Percentiles rank a stretch among this genome's conserved stretches.
These are phyloP conservation scores for Brachypodius melanocephalos DNA, from an alignment of 2,113 vertebrate species.

Conservation along the genomic window DNA sequence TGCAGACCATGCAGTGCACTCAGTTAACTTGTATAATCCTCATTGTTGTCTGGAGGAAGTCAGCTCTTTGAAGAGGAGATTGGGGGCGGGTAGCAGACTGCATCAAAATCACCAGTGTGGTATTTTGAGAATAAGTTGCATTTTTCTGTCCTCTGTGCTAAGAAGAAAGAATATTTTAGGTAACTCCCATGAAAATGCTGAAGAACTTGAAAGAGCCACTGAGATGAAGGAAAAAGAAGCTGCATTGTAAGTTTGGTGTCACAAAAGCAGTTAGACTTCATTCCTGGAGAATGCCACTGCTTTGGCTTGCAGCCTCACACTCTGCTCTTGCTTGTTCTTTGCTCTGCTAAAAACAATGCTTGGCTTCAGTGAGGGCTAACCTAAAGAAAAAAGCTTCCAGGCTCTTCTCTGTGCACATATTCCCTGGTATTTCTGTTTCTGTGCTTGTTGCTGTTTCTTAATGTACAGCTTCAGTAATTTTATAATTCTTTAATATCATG, in stretches of 20 bases:
- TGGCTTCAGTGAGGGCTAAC: neutral
- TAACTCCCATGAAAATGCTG: slow-evolving; percentile 75
- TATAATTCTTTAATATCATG: neutral
- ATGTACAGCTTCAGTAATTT: neutral
- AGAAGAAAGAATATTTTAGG: slow-evolving; percentile 90
- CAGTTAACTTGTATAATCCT: neutral
- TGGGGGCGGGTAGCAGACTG: neutral
- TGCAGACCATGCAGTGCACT: neutral
- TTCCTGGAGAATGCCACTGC: neutral
- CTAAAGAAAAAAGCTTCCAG: neutral
- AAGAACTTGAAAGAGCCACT: slow-evolving; percentile 86
- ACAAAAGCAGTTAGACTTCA: neutral
- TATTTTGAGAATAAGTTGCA: slow-evolving; percentile 51
- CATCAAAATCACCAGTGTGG: neutral
- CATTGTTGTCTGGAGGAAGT: neutral
- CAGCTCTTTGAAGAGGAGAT: neutral
- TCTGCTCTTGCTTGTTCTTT: slow-evolving; percentile 14
- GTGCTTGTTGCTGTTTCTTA: neutral
- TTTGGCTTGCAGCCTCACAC: slow-evolving; percentile 18
- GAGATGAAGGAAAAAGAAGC: slow-evolving; percentile 92
- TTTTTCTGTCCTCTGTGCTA: slow-evolving; percentile 65
- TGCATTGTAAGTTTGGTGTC: slow-evolving; percentile 84
- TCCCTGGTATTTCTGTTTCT: neutral
- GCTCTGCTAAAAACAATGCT: neutral
- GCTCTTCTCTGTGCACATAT: neutral